These are phyloP conservation scores for Aelia acuminata DNA, from an alignment of 2,888 invertebrate species.

Conservation along the genomic window DNA sequence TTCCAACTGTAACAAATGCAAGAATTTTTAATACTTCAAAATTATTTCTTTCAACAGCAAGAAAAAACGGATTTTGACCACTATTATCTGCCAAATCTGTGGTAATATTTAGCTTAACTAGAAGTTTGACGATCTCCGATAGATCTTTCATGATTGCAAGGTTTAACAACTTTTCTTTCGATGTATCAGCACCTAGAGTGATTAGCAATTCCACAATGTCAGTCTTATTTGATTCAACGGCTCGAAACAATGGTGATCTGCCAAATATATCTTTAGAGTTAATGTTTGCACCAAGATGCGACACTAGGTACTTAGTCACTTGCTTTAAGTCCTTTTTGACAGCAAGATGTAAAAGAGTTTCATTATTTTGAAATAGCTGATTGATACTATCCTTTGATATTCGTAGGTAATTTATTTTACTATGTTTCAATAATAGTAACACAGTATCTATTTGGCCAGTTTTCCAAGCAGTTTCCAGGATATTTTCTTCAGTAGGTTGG, in stretches of 20 bases:
- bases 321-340: neutral
- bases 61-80: slow-evolving; percentile 22
- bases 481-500: neutral
- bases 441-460: slow-evolving; percentile 20
- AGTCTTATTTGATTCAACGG: slow-evolving; percentile 31
- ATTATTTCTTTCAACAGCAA: slow-evolving; percentile 40
- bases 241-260: slow-evolving; percentile 14
- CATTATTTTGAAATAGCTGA: neutral
- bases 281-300: neutral
- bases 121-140: neutral
- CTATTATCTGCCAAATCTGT: neutral
- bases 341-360: slow-evolving; percentile 51
- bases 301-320: neutral
- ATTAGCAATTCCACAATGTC: slow-evolving; percentile 9
- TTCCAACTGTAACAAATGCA: neutral
- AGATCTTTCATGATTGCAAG: neutral
- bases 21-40: neutral
- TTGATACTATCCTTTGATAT: neutral
- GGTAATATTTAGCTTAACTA: neutral
- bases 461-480: slow-evolving; percentile 7
- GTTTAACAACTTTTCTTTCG: neutral
- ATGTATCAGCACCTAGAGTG: neutral
- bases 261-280: slow-evolving; percentile 16
- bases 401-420: neutral
- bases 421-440: neutral